Conservation (phyloP, 1,140 invertebrate genomes). For the Archivesica marissinica region DNA sequence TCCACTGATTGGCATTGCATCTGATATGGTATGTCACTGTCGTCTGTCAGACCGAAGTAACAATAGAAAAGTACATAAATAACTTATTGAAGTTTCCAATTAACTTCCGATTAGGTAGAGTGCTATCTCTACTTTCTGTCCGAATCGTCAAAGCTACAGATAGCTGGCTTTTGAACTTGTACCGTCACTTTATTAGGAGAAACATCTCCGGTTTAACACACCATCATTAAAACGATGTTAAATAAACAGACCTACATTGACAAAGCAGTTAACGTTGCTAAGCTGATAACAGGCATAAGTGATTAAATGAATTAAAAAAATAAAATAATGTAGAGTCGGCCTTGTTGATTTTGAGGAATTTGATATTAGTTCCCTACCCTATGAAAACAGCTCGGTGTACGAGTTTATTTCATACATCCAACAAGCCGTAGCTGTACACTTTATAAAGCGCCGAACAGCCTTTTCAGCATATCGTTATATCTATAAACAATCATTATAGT, state of each 20-base stretch:
- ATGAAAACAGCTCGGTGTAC: too few species aligned
- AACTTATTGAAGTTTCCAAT: slow-evolving; percentile 44
- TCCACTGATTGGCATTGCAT: background rate
- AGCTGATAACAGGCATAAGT: slow-evolving; percentile 29
- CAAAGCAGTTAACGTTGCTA: slow-evolving; percentile 45
- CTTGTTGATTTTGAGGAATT: slow-evolving; percentile 22
- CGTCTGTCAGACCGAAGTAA: background rate
- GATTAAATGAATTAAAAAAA: slow-evolving; percentile 53
- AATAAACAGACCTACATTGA: slow-evolving; percentile 39
- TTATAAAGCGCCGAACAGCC: too few species aligned
- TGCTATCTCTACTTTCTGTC: slow-evolving; percentile 25
- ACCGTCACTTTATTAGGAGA: background rate
- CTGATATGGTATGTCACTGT: background rate
- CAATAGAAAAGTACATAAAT: slow-evolving; percentile 10
- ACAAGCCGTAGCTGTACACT: too few species aligned
- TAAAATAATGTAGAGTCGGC: slow-evolving; percentile 42
- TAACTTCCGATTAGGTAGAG: slow-evolving; percentile 37
- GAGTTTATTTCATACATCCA: too few species aligned
- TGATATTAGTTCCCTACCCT: too few species aligned
- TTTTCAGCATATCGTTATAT: too few species aligned
- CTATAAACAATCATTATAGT: too few species aligned
- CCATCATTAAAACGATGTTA: slow-evolving; percentile 62
- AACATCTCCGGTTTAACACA: slow-evolving; percentile 33
- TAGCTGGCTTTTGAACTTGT: slow-evolving; percentile 49
- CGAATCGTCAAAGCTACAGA: slow-evolving; percentile 13